Evolutionary conservation across 2,797 vertebrate genomes (phyloP).

Genomic region (Simalia tracyae): DNA sequence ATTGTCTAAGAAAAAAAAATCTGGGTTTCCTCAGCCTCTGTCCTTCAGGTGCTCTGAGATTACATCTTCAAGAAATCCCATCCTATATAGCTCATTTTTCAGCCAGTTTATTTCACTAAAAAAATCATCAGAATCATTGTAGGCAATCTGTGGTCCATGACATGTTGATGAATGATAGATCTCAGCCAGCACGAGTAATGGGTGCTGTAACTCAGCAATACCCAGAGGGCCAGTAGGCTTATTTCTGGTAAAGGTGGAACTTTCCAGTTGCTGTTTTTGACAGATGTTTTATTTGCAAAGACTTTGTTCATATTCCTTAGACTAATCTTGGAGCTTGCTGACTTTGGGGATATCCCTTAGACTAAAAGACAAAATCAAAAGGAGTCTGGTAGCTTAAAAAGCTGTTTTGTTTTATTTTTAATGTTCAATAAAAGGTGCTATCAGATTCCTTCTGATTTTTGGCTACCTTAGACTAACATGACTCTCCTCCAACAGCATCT

Average conservation of each 20-base stretch:
- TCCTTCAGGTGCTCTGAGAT: neutral
- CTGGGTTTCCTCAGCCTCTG: neutral
- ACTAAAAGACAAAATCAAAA: too few relatives aligned
- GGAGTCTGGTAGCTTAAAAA: too few relatives aligned
- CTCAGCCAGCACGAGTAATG: neutral
- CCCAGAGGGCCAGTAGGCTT: neutral
- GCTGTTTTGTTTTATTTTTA: too few relatives aligned
- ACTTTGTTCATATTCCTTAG: too few relatives aligned
- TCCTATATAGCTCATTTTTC: neutral
- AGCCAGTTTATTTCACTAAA: neutral
- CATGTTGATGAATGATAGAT: neutral
- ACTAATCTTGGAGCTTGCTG: too few relatives aligned
- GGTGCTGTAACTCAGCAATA: neutral
- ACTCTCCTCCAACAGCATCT: too few relatives aligned
- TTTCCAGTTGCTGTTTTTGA: too few relatives aligned
- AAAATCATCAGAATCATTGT: neutral
- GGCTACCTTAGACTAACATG: too few relatives aligned
- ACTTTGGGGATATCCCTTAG: too few relatives aligned
- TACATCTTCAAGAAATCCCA: neutral
- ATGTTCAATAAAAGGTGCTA: too few relatives aligned
- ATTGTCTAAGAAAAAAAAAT: neutral
- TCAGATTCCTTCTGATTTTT: too few relatives aligned
- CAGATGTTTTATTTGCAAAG: too few relatives aligned
- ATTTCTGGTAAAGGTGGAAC: neutral
- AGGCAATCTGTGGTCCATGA: neutral